Conservation (phyloP, 2,888 invertebrate genomes). For the Stenurella melanura region DNA sequence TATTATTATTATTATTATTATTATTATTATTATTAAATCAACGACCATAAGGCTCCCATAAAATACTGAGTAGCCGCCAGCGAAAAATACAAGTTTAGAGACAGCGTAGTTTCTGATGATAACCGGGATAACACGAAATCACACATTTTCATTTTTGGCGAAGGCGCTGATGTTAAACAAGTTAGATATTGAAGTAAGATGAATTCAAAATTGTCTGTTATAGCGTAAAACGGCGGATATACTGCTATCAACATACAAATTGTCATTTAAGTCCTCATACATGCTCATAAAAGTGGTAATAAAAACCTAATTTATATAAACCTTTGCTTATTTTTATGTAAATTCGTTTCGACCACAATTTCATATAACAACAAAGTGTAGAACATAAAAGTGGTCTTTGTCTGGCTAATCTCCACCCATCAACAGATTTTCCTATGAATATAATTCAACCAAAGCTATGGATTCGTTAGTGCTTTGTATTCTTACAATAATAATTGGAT, state of each 20-base stretch:
- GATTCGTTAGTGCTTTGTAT: no score
- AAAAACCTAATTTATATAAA: slow-evolving; percentile 22
- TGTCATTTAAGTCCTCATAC: not conserved
- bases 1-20: no score
- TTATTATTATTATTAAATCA: no score
- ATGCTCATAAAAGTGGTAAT: slow-evolving; percentile 18
- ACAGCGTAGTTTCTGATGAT: no score
- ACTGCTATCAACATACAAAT: slow-evolving; percentile 9
- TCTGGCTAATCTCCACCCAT: no score
- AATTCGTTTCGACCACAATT: slow-evolving; percentile 10
- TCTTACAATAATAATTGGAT: no score
- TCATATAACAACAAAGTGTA: not conserved
- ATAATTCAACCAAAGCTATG: no score
- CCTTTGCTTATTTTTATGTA: slow-evolving; percentile 14
- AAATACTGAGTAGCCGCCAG: no score
- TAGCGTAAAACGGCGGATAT: slow-evolving; percentile 4
- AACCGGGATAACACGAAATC: not conserved
- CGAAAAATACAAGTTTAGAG: no score
- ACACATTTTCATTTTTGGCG: not conserved
- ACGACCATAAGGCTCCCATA: no score
- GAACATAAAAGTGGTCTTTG: not conserved
- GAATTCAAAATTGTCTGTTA: slow-evolving; percentile 3
- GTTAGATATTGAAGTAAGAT: not conserved
- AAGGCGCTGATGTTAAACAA: not conserved
- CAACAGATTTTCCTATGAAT: no score